Evolutionary conservation across 2,797 vertebrate species (phyloP), one percentile per base, ranked within the genome.

Genomic region (Prunella strophiata): DNA sequence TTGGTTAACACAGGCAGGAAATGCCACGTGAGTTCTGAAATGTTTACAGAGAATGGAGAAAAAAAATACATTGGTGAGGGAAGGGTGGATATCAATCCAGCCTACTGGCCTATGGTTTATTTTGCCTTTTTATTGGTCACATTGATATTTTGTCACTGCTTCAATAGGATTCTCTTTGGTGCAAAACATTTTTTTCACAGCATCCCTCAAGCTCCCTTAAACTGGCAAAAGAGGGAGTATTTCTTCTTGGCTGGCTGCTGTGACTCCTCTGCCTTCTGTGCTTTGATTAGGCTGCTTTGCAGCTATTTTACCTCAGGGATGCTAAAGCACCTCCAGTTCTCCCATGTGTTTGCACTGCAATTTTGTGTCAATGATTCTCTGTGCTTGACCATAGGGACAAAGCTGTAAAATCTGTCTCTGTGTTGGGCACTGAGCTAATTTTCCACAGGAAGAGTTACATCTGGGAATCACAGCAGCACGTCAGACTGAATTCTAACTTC

Each of bases 61-160:
- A 54, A 48, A 10, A 0, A 7, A 0, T 30, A 17, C 2, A 2
- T 29, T 36, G 66, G 3, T 45, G 34, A 75, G 38, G 12, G 12
- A 19, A 57, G 21, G 40, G 14, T 51, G 19, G 25, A 5, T 47
- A 43, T 38, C 9, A 55, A 63, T 61, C 48, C 23, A 72, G 7
- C 13, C 34, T 75, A 25, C 16, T 61, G 45, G 9, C 16, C 7
- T 55, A 27, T 73, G 21, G 4, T 34, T 91, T 57, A 23, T 89
- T 87, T 84, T 68, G 21, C 10, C 42, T 50, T 89, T 76, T 62
- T 59, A 8, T 42, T 82, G 32, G 32, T 57, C 27, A 22, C 10
- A 11, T 34, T 45, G 58, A 45, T 84, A 27, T 8, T 55, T 26
- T 50, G 29, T 17, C 30, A 45, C 11, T 81, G 18, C 38, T 63